Percentiles rank a stretch among this genome's conserved stretches.
Evolutionary conservation across 2,797 vertebrate species (phyloP).

Genomic region (Euphonia xanthogaster): DNA sequence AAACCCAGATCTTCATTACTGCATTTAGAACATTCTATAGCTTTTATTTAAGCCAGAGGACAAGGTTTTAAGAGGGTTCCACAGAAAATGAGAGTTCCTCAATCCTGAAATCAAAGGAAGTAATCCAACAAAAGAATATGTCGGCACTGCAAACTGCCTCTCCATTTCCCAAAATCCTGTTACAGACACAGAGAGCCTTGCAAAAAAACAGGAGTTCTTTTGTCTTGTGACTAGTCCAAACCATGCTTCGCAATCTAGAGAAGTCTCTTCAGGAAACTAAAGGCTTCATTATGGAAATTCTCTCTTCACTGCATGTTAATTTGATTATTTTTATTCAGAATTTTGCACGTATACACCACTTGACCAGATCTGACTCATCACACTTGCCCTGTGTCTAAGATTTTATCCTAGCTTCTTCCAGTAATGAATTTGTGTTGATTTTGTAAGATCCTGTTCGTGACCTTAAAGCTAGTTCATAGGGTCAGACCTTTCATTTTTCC

Average conservation of each 20-base stretch:
- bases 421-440: slow-evolving; percentile 54
- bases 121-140: neutral
- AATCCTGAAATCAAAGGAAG: neutral
- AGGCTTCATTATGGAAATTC: slow-evolving; percentile 30
- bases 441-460: slow-evolving; percentile 50
- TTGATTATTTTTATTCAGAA: slow-evolving; percentile 46
- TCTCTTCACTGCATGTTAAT: slow-evolving; percentile 4
- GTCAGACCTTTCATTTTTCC: slow-evolving; percentile 50
- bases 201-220: neutral
- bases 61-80: neutral
- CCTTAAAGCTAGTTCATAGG: slow-evolving; percentile 55
- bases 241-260: neutral
- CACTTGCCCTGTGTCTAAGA: neutral
- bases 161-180: neutral
- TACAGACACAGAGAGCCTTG: neutral
- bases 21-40: neutral
- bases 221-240: neutral
- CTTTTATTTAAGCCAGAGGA: neutral
- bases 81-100: neutral
- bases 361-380: slow-evolving; percentile 51
- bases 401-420: slow-evolving; percentile 51
- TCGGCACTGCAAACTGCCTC: neutral
- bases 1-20: neutral
- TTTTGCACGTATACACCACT: slow-evolving; percentile 22
- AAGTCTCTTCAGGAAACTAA: slow-evolving; percentile 24